Evolutionary conservation across 2,888 invertebrate genomes (phyloP).

Genomic region (Nephrotoma guestfalica): DNA sequence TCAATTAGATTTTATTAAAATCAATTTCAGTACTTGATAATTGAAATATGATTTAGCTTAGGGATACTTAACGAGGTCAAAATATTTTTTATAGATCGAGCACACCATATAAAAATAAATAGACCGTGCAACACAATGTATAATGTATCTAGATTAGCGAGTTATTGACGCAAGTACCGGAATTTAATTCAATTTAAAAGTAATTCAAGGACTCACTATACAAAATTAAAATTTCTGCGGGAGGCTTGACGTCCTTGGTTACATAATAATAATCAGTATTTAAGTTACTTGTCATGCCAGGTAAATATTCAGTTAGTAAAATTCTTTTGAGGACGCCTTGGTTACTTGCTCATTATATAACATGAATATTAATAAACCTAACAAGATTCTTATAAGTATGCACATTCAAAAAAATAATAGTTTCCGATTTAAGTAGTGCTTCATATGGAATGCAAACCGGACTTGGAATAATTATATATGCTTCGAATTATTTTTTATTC

Average conservation of each 20-base stretch:
- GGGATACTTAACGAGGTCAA: background rate
- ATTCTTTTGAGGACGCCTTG: background rate
- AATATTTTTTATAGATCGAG: background rate
- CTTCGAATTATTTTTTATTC: background rate
- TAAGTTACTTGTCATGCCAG: background rate
- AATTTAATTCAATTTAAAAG: background rate
- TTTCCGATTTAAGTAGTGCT: background rate
- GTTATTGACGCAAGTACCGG: background rate
- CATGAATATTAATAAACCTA: background rate
- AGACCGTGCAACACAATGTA: background rate
- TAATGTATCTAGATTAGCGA: background rate
- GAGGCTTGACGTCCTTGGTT: background rate
- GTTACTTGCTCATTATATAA: background rate
- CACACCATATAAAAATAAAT: background rate
- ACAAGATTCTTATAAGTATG: background rate
- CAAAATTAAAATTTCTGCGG: background rate
- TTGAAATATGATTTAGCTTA: background rate
- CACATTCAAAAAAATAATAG: background rate
- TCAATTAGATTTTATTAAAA: background rate
- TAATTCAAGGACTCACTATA: background rate
- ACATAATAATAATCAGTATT: background rate
- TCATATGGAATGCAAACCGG: background rate
- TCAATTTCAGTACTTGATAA: background rate
- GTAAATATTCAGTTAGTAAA: background rate
- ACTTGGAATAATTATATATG: background rate